These are phyloP conservation scores for Pangasius mekongensis DNA, from an alignment of 2,797 vertebrate genomes.

Conservation along the genomic window DNA sequence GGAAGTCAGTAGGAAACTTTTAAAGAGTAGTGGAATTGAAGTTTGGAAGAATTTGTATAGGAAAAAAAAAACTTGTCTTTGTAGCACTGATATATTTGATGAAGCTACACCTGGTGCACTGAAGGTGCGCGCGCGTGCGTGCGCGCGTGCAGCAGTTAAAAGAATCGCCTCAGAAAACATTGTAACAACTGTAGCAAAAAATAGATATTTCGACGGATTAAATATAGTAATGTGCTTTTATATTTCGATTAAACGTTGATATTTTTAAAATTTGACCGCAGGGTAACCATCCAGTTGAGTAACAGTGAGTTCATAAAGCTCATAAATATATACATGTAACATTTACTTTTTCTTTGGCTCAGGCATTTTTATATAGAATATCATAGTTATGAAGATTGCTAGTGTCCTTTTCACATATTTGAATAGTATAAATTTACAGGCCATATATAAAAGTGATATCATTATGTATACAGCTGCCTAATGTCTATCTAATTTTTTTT, in stretches of 20 bases:
- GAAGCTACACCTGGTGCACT: background rate
- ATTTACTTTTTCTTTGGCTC: background rate
- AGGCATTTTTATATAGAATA: background rate
- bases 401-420: background rate
- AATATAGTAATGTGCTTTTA: background rate
- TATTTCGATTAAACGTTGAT: background rate
- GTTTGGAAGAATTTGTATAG: rapidly evolving
- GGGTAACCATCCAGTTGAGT: background rate
- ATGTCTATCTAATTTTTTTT: background rate
- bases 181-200: background rate
- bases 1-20: too few relatives aligned
- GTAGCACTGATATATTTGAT: background rate
- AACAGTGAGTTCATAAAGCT: background rate
- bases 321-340: background rate
- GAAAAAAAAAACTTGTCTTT: background rate
- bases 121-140: background rate
- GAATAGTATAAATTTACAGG: background rate
- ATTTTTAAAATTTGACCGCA: background rate
- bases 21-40: background rate
- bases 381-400: background rate
- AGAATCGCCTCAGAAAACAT: background rate
- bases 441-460: background rate
- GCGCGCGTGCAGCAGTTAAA: background rate
- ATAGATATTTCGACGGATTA: background rate
- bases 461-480: background rate